These are phyloP conservation scores for Lordiphosa mommai DNA, from an alignment of 1,140 invertebrate genomes.

Conservation along the genomic window DNA sequence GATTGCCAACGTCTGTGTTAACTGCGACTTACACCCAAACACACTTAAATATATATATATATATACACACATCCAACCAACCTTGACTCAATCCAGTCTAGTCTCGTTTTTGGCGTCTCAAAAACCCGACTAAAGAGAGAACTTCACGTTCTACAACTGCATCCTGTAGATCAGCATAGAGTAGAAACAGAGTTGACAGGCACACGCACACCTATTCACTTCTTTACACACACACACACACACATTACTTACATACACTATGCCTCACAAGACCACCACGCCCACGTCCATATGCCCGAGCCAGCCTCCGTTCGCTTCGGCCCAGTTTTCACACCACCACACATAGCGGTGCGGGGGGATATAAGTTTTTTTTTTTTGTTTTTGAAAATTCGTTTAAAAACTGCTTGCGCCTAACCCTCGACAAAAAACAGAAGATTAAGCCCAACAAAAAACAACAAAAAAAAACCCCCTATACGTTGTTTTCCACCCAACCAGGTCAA, in stretches of 20 bases:
- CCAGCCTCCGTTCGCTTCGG: constrained; percentile 74
- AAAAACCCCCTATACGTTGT: constrained; percentile 26
- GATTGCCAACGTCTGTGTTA: constrained; percentile 75
- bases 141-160: constrained; percentile 32
- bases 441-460: too few species aligned
- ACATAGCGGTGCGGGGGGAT: constrained; percentile 50
- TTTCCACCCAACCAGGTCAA: constrained; percentile 66
- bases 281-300: constrained; percentile 52
- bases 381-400: neutral
- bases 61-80: constrained; percentile 3
- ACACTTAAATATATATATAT: constrained; percentile 9
- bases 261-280: constrained; percentile 41
- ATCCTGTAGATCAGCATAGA: constrained; percentile 48
- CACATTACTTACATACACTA: constrained; percentile 35
- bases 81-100: constrained; percentile 8
- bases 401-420: constrained; percentile 46
- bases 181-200: constrained; percentile 47
- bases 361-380: constrained; percentile 1
- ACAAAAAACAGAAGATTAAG: constrained; percentile 15
- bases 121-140: constrained; percentile 14
- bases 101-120: constrained; percentile 22
- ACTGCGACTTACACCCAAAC: constrained; percentile 30
- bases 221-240: constrained; percentile 13
- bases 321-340: constrained; percentile 68
- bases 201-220: constrained; percentile 21